phyloP scores from a whole-genome alignment of 2,797 vertebrate genomes.

The Sebastes flavidus region DNA sequence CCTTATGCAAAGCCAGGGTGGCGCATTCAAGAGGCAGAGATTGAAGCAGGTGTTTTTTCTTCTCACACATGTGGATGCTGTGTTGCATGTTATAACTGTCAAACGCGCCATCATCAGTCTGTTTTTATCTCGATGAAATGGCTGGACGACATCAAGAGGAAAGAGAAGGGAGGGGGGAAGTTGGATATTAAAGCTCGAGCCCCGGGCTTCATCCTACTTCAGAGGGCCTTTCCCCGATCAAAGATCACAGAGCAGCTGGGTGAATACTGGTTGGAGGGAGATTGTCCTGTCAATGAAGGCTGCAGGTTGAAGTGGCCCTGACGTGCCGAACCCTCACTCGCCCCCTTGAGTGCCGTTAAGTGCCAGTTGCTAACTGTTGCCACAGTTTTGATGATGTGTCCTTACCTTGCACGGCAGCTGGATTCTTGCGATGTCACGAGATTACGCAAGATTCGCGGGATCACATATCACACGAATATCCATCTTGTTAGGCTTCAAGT shows the following conservation, averaged over 20 bases:
- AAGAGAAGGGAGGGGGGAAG: background rate
- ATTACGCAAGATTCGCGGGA: too few species aligned
- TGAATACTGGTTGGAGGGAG: constrained; percentile 11
- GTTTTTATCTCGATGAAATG: constrained; percentile 29
- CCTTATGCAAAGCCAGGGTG: constrained; percentile 34
- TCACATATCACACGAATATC: too few species aligned
- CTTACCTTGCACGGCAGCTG: background rate
- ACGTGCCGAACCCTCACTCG: background rate
- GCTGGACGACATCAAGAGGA: constrained; percentile 44
- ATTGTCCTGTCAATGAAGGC: constrained; percentile 47
- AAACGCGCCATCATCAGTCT: constrained; percentile 13
- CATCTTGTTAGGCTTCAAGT: too few species aligned
- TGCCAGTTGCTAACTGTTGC: background rate
- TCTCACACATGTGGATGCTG: constrained; percentile 11
- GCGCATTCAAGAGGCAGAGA: constrained; percentile 25
- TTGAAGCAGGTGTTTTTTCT: constrained; percentile 47
- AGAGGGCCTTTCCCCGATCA: constrained; percentile 50
- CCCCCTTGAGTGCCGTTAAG: background rate
- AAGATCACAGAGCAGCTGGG: constrained; percentile 58
- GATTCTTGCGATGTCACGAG: too few species aligned
- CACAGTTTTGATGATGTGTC: background rate
- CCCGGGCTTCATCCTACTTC: constrained; percentile 49
- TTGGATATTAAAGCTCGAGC: constrained; percentile 32
- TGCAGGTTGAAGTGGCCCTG: constrained; percentile 14
- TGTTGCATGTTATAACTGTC: constrained; percentile 37